Evolutionary conservation across 2,797 vertebrate genomes (phyloP), one percentile per base, ranked within the genome.

Genomic region (Gallinago nigripennis): DNA sequence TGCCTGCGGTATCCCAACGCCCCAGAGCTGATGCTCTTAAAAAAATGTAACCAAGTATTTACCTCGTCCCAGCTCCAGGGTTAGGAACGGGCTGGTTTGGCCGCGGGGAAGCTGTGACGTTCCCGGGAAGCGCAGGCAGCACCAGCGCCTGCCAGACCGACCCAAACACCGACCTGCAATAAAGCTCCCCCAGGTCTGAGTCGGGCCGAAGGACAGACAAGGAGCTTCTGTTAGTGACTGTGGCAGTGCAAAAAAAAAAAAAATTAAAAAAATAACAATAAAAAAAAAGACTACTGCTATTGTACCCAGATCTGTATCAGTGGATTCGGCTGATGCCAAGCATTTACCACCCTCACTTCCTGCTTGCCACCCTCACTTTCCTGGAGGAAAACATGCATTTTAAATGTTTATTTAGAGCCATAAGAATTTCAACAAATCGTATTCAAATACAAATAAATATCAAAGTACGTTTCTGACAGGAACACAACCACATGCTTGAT

Each of bases 401-500:
- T 23, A 79, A 95, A 95, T 65, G 83, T 97, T 98, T 98, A 98
- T 97, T 98, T 91, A 43, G 68, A 97, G 75, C 76, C 3, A 2
- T 88, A 95, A 92, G 96, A 92, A 95, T 82, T 18, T 41, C 81
- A 97, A 97, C 96, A 97, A 96, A 96, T 93, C 87, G 82, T 86
- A 92, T 88, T 97, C 82, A 95, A 97, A 97, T 97, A 98, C 96
- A 98, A 97, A 97, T 95, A 97, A 97, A 95, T 97, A 97, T 28
- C 81, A 91, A 84, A 91, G 66, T 58, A 73, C 27, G 71, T 45
- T 96, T 96, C 92, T 90, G 93, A 96, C 51, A 54, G 61, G 95
- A 97, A 91, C 82, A 95, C 72, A 73, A 81, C 35, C 83, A 60
- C 88, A 86, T 8, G 21, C 45, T 64, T 21, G 21, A 54, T 43